These are phyloP conservation scores for Trogon surrucura DNA, from an alignment of 2,113 vertebrate species.

Conservation along the genomic window DNA sequence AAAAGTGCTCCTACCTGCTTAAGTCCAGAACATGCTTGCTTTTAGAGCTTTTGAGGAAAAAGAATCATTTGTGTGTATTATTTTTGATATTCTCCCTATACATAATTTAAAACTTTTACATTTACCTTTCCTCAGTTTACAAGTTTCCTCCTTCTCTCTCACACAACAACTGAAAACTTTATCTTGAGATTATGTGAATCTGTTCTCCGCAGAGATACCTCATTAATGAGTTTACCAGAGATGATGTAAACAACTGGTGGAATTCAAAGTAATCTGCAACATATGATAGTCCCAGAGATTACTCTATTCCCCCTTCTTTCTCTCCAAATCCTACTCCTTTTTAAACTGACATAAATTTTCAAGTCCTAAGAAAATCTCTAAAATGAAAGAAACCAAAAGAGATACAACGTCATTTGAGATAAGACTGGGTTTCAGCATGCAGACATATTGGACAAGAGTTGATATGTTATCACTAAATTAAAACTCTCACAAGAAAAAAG, in stretches of 20 bases:
- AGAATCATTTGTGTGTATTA: background rate
- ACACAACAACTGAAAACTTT: background rate
- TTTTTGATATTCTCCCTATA: background rate
- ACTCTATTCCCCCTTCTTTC: background rate
- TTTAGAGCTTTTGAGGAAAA: background rate
- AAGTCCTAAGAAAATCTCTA: background rate
- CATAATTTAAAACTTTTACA: background rate
- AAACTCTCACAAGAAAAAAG: background rate
- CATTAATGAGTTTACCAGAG: background rate
- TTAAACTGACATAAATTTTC: background rate
- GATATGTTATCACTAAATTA: background rate
- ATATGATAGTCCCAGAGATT: background rate
- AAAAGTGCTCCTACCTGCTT: background rate
- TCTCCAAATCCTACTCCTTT: background rate
- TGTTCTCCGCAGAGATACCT: background rate
- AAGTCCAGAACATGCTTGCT: background rate
- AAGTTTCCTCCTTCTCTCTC: background rate
- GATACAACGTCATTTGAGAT: background rate
- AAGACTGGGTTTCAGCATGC: background rate
- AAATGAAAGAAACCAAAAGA: background rate
- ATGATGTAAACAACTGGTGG: background rate
- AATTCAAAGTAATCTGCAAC: slow-evolving; percentile 12
- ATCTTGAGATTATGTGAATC: background rate
- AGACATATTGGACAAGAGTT: fast-evolving
- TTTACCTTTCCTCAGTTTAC: background rate